Evolutionary conservation across 64 coral and sea anemone species (phyloP).

Genomic region (Trachythela sp.): DNA sequence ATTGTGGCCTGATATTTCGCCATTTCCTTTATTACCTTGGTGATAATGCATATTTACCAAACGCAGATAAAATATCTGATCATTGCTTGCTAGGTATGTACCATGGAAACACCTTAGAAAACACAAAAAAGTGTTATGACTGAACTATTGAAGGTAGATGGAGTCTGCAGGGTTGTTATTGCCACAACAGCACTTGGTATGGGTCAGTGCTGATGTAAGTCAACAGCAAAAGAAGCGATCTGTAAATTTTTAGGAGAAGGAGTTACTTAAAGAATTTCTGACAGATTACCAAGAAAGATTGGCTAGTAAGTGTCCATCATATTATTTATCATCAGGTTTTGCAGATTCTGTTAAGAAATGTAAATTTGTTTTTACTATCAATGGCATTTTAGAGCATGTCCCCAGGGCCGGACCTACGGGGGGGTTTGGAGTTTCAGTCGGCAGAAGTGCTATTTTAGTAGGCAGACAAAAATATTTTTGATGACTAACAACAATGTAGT

Average conservation of each 20-base stretch:
- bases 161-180: constrained; percentile 52
- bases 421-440: too few species aligned
- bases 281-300: constrained; percentile 30
- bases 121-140: constrained; percentile 37
- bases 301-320: not conserved
- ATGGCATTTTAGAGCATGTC: not conserved
- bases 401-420: too few species aligned
- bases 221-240: constrained; percentile 6
- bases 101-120: constrained; percentile 49
- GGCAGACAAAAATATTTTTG: too few species aligned
- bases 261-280: constrained; percentile 60
- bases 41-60: constrained; percentile 18
- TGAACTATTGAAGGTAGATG: constrained; percentile 12
- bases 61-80: not conserved
- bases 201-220: constrained; percentile 15
- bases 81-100: constrained; percentile 56
- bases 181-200: constrained; percentile 56
- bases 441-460: too few species aligned
- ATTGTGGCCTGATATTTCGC: constrained; percentile 39
- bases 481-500: too few species aligned
- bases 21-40: constrained; percentile 42
- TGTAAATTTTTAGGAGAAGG: constrained; percentile 8
- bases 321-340: not conserved
- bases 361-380: not conserved
- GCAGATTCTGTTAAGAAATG: not conserved